A percentile compares a stretch with the other conserved stretches of the same genome.
These are phyloP conservation scores for Merluccius polli DNA, from an alignment of 2,797 vertebrate species.

Conservation along the genomic window DNA sequence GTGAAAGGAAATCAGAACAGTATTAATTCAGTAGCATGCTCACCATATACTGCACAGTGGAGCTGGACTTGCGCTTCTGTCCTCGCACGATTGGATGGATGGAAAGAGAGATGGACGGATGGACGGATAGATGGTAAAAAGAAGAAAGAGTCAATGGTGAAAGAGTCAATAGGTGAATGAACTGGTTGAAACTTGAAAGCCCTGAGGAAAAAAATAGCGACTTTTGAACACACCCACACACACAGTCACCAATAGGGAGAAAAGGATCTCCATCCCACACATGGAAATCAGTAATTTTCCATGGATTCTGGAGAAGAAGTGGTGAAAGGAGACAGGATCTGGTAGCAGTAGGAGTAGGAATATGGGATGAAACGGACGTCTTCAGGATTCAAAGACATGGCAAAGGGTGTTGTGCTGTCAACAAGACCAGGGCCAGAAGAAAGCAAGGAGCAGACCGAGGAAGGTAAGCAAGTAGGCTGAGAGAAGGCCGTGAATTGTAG, in stretches of 20 bases:
- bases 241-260: background rate
- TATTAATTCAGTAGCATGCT: slow-evolving; percentile 52
- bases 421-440: background rate
- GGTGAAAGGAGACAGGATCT: background rate
- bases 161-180: slow-evolving; percentile 37
- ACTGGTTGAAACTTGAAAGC: background rate
- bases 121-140: slow-evolving; percentile 30
- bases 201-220: background rate
- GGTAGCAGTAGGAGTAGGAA: background rate
- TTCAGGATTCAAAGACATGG: background rate
- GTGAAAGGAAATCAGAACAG: slow-evolving; percentile 32
- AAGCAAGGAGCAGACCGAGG: background rate
- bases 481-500: background rate
- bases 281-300: background rate
- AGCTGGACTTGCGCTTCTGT: slow-evolving; percentile 81
- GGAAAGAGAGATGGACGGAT: slow-evolving; percentile 46
- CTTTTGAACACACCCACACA: no score
- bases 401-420: background rate
- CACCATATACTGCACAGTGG: slow-evolving; percentile 78
- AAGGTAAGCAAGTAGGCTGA: background rate
- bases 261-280: background rate
- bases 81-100: slow-evolving; percentile 34
- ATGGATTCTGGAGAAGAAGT: background rate
- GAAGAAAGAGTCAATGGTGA: slow-evolving; percentile 35
- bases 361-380: background rate